These are phyloP conservation scores for Toxotes chatareus DNA, from an alignment of 2,113 vertebrate genomes.

Conservation along the genomic window DNA sequence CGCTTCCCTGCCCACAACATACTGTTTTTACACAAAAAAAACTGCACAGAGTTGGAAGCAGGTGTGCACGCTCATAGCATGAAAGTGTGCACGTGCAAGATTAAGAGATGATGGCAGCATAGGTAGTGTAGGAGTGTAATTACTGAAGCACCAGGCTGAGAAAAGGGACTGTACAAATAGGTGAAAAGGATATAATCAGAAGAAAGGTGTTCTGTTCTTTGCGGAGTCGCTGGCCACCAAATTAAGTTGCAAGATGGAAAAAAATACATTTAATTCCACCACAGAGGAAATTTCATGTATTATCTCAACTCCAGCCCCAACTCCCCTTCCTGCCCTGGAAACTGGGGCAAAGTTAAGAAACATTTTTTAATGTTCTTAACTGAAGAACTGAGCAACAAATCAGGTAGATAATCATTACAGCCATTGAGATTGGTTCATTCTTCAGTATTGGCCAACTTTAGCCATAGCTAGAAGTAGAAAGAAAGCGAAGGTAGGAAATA, in stretches of 20 bases:
- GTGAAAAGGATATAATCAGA: background rate
- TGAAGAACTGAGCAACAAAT: background rate
- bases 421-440: background rate
- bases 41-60: background rate
- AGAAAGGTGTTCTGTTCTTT: background rate
- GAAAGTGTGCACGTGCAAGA: background rate
- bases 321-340: too few relatives aligned
- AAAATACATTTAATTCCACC: background rate
- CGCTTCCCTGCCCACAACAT: background rate
- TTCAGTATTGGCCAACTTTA: background rate
- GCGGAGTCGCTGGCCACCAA: background rate
- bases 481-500: background rate
- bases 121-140: background rate
- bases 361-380: background rate
- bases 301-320: background rate
- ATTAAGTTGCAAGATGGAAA: constrained; percentile 6
- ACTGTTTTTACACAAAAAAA: background rate
- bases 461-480: background rate
- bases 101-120: background rate
- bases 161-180: constrained; percentile 6
- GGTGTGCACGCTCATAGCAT: background rate
- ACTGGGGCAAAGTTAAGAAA: constrained; percentile 1
- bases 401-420: background rate
- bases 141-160: constrained; percentile 18
- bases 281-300: background rate